Base-by-base conservation (phyloP, 2,113 vertebrate species). In the Tyrannus savana region DNA sequence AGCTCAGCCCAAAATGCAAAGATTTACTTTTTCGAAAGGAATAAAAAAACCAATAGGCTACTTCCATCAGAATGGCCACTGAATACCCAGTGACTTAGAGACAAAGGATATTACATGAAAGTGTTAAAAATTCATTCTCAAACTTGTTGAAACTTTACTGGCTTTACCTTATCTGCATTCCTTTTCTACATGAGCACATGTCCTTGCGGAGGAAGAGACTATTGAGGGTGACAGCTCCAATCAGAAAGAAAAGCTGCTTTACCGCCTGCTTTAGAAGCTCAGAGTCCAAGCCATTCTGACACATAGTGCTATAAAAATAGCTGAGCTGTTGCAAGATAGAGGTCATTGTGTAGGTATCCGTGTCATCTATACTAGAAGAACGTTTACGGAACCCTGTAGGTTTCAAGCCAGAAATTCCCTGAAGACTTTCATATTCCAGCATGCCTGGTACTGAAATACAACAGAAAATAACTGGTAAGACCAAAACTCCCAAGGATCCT, bases 151-250 rank as follows among this genome's bases (percentile, higher is more conserved):
- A 81, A 52, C 47, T 33, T 23, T 14, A 7, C 11, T 76, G 84
- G 56, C 60, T 94, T 94, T 94, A 99, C 99, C 99, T 99, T 97
- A 99, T 99, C 94, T 99, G 99, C 99, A 99, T 99, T 88, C 99
- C 99, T 97, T 99, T 99, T 42, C 99, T 98, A 95, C 99, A 99
- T 22, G 99, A 99, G 95, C 99, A 99, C 98, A 99, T 99, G 94
- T 99, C 99, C 97, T 99, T 99, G 84, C 99, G 98, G n/a, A 99
- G 98, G 95, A 99, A 98, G 79, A 99, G 99, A 91, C 98, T 99
- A 89, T 99, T 99, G 68, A 99, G 98, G 19, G 98, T 98, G 79
- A 98, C 97, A 0, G 99, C 98, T 23, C 98, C 98, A 7, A 99
- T 97, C 33, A 99, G 95, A 96, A 98, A 99, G 97, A 99, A 99